phyloP scores from a whole-genome alignment of 30 jellyfish, hydroid and myxozoan species.

The Nemopilema nomurai region DNA sequence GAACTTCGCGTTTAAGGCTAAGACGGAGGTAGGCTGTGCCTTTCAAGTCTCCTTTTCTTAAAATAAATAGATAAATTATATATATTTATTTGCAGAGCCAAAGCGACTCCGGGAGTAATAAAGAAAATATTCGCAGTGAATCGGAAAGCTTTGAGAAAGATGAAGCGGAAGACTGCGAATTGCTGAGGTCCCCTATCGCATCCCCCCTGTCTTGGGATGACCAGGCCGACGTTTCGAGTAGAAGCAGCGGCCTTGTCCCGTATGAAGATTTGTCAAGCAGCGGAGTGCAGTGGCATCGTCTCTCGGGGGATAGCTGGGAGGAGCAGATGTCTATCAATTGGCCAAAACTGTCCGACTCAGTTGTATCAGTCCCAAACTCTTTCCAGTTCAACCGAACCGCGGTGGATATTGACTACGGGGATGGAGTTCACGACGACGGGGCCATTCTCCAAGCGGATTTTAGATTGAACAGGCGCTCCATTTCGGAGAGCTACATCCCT shows the following conservation, averaged over 20 bases:
- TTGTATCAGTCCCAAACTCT: constrained; percentile 66
- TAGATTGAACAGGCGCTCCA: constrained; percentile 37
- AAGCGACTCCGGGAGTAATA: constrained; percentile 14
- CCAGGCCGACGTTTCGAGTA: constrained; percentile 36
- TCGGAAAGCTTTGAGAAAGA: neutral
- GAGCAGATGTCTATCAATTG: constrained; percentile 25
- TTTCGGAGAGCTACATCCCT: constrained; percentile 60
- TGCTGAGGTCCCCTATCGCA: constrained; percentile 43
- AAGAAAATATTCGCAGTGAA: constrained; percentile 4
- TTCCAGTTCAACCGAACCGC: constrained; percentile 38
- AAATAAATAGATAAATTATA: too few species aligned
- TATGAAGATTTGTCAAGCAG: constrained; percentile 26
- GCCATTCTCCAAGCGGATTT: neutral
- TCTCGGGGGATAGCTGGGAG: constrained; percentile 72
- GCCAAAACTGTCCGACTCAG: constrained; percentile 67
- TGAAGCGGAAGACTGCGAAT: constrained; percentile 23
- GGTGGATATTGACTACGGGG: constrained; percentile 29
- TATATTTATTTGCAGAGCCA: constrained; percentile 3
- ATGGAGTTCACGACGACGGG: neutral
- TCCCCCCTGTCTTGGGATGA: constrained; percentile 71
- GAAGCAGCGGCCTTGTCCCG: constrained; percentile 39
- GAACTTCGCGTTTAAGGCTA: neutral
- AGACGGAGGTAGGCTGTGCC: neutral
- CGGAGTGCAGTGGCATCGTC: constrained; percentile 71
- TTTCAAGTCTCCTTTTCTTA: too few species aligned